These are phyloP conservation scores for Hexactinellida sp. DNA, from an alignment of 37 sponge, comb jelly and placozoan species.

Conservation along the genomic window DNA sequence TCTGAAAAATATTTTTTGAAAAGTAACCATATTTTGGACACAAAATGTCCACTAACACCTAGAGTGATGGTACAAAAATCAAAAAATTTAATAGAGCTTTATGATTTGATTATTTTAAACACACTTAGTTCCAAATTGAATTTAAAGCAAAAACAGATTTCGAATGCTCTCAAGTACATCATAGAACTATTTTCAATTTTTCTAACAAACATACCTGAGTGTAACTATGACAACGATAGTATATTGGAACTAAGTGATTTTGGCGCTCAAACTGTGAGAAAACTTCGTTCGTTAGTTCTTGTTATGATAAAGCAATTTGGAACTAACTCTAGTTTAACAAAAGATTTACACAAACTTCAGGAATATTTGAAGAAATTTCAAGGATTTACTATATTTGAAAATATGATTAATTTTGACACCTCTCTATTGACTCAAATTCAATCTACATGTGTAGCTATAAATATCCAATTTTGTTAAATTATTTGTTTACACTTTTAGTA, in stretches of 20 bases:
- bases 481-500: no score
- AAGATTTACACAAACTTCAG: background rate
- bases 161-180: background rate
- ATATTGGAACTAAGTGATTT: background rate
- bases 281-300: background rate
- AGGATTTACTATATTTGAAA: background rate
- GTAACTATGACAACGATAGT: background rate
- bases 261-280: background rate
- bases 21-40: background rate
- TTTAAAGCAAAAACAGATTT: background rate
- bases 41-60: no score
- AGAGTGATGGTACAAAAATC: background rate
- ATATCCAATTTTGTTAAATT: background rate
- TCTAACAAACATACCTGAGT: background rate
- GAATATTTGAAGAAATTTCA: background rate
- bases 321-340: background rate
- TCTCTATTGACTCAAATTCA: background rate
- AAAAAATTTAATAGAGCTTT: background rate
- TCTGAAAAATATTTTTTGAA: slow-evolving; percentile 11
- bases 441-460: background rate
- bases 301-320: background rate
- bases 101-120: background rate
- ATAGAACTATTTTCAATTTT: background rate
- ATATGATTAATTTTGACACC: background rate
- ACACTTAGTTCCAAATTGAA: background rate